Evolutionary conservation across 92 coral and sea anemone genomes (phyloP), one percentile per base, ranked within the genome.

Genomic region (Heteractis magnifica): DNA sequence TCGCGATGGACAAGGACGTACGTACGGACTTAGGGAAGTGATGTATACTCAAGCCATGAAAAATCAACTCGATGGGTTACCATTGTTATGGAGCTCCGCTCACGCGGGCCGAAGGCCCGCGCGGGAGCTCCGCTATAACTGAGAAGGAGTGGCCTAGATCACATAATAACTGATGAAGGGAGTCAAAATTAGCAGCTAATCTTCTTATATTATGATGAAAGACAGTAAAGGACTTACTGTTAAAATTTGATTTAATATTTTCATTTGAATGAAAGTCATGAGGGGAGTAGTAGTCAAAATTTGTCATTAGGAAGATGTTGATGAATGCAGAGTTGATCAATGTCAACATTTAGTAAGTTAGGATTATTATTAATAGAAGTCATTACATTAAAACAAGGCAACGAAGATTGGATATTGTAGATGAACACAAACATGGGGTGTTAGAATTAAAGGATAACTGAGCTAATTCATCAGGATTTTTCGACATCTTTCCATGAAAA

Each of bases 161-260:
- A 73, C 70, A 49, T 18, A 85, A 19, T 14, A 85, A 70, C 19
- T 83, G 87, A 52, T 71, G 49, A 56, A 83, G 62, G 34, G 80
- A 13, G n/a, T 59, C 65, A 14, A 11, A 59, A 59, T 59, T 59
- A 11, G 65, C 65, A 5, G 65, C 65, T 3, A 59, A 21, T 8
- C 81, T 75, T 83, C 86, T 83, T 18, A 75, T 83, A 73, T 83
- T 83, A 56, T 23, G 75, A 58, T 83, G 81, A n/a, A 83, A 53
- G 71, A 16, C 52, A 74, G 86, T 52, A 75, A 83, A 83, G 60
- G 80, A 73, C 15, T 75, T 83, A 75, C 53, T 26, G 7, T 15
- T 13, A 0, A 53, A 18, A 19, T 5, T n/a, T 71, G 58, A 52
- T 13, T 82, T 4, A 6, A 68, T 52, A 20, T 68, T 19, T 11